A percentile compares a stretch with the other conserved stretches of the same genome.
These are phyloP conservation scores for Enteromius argenteus DNA, from an alignment of 2,797 vertebrate genomes.

Conservation along the genomic window DNA sequence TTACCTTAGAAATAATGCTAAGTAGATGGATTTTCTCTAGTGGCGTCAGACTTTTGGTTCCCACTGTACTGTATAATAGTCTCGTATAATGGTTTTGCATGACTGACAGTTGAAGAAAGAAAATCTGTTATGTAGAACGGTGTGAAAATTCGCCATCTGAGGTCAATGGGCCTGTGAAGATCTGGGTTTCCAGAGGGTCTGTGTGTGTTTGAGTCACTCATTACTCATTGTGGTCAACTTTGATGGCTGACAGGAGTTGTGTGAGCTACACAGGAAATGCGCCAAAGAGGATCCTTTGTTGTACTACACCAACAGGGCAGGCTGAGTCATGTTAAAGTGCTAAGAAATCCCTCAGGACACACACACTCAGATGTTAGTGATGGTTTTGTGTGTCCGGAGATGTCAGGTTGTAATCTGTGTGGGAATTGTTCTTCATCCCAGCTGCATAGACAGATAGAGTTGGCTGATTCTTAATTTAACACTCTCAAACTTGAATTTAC, in stretches of 20 bases:
- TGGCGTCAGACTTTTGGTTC: neutral
- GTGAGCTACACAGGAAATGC: slow-evolving; percentile 58
- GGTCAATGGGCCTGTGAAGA: slow-evolving; percentile 30
- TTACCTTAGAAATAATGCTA: neutral
- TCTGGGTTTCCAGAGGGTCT: slow-evolving; percentile 24
- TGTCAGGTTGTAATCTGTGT: slow-evolving; percentile 25
- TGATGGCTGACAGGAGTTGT: slow-evolving; percentile 48
- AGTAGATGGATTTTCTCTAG: neutral
- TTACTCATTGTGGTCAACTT: slow-evolving; percentile 49
- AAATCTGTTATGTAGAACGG: slow-evolving; percentile 8
- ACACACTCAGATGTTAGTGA: slow-evolving; percentile 24
- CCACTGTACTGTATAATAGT: neutral
- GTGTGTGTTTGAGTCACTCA: slow-evolving; percentile 36
- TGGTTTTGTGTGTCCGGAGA: slow-evolving; percentile 13
- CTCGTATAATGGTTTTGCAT: neutral
- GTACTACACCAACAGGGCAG: slow-evolving; percentile 44
- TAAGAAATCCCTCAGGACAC: slow-evolving; percentile 43
- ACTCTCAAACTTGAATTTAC: neutral
- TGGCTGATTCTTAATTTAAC: slow-evolving; percentile 7
- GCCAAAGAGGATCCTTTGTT: slow-evolving; percentile 51
- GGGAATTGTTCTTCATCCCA: slow-evolving; percentile 19
- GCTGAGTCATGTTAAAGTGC: slow-evolving; percentile 52
- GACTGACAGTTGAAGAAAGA: neutral
- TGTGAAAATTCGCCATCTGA: slow-evolving; percentile 23
- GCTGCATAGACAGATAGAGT: neutral